These are phyloP conservation scores for Plecotus auritus DNA, from an alignment of 2,113 vertebrate species.

Conservation along the genomic window DNA sequence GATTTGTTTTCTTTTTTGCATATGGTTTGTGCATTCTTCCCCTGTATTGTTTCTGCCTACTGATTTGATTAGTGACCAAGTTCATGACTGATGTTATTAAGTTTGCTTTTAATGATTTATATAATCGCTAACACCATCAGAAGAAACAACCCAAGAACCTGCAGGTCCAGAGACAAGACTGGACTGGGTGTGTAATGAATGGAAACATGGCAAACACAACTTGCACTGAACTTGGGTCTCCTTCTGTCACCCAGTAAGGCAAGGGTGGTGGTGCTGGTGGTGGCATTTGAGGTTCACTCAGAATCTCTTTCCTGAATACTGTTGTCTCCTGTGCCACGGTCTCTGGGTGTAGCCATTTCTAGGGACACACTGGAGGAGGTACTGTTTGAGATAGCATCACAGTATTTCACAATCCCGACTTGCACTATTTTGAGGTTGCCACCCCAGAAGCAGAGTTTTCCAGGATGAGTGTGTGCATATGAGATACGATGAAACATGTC, in stretches of 20 bases:
- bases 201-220: background rate
- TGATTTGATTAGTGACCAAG: conserved; percentile 59
- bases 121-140: background rate
- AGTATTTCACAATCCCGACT: conserved; percentile 1
- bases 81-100: conserved; percentile 22
- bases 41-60: conserved; percentile 47
- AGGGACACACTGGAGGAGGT: background rate
- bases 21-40: conserved; percentile 53
- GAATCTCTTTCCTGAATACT: background rate
- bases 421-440: background rate
- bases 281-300: background rate
- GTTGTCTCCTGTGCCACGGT: background rate
- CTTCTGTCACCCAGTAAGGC: background rate
- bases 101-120: conserved; percentile 58
- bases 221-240: background rate
- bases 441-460: background rate
- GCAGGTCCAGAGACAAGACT: background rate
- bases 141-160: background rate
- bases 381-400: background rate
- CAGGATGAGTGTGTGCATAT: background rate
- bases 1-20: conserved; percentile 42
- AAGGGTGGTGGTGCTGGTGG: background rate
- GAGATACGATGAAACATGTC: background rate
- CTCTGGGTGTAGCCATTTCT: background rate
- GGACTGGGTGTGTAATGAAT: background rate